phyloP scores from a whole-genome alignment of 2,113 vertebrate genomes.

The Ellobius talpinus region DNA sequence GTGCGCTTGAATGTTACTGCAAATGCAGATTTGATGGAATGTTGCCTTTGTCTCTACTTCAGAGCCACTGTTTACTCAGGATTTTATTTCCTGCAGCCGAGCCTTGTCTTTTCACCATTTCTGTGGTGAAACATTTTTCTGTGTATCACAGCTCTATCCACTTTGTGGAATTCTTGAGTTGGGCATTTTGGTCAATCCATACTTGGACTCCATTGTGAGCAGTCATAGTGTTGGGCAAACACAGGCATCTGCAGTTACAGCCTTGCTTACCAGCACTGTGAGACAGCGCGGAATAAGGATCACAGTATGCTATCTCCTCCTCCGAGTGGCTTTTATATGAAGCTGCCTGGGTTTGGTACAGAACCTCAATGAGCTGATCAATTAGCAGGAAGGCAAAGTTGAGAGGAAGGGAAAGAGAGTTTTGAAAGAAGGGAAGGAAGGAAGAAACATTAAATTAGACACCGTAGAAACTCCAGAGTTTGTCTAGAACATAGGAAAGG shows the following conservation, averaged over 20 bases:
- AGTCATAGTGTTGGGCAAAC: background rate
- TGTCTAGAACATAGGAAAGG: background rate
- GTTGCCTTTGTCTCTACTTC: slow-evolving; percentile 46
- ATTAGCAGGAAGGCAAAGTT: background rate
- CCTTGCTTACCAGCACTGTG: background rate
- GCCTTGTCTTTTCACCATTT: slow-evolving; percentile 39
- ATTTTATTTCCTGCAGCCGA: slow-evolving; percentile 64
- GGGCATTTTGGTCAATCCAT: background rate
- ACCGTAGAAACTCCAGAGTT: background rate
- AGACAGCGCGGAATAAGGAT: background rate
- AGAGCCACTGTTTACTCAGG: background rate
- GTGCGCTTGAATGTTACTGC: background rate
- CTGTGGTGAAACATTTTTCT: slow-evolving; percentile 32
- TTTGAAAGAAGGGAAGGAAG: background rate
- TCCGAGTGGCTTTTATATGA: slow-evolving; percentile 33
- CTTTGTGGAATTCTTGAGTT: slow-evolving; percentile 42
- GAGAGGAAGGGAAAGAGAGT: background rate
- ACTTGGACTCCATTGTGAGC: slow-evolving; percentile 32
- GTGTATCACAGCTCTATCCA: background rate
- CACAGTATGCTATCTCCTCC: background rate
- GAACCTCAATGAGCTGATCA: background rate
- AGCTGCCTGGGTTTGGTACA: background rate
- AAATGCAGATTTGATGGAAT: slow-evolving; percentile 38
- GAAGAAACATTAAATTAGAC: slow-evolving; percentile 3
- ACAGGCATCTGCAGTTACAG: background rate